Percentiles rank a stretch among this genome's conserved stretches.
phyloP scores from a whole-genome alignment of 1,140 invertebrate species.

The Drosophila kurseongensis region DNA sequence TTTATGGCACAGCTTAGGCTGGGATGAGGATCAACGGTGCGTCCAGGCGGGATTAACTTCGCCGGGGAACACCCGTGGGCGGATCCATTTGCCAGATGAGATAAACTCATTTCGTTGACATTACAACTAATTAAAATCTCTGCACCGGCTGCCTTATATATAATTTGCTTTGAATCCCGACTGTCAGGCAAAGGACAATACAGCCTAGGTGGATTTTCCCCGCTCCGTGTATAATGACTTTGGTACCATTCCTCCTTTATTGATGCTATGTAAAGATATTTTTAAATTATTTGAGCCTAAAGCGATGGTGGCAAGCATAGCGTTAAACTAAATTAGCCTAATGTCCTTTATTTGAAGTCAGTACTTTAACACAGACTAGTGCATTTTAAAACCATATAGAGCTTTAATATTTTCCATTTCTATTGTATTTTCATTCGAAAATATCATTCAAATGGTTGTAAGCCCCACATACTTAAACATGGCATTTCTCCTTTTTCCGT shows the following conservation, averaged over 20 bases:
- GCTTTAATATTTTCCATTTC: too few relatives aligned
- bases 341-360: background rate
- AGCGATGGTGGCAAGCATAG: background rate
- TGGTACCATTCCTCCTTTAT: background rate
- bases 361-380: background rate
- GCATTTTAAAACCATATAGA: too few relatives aligned
- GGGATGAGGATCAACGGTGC: constrained; percentile 20
- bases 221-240: background rate
- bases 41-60: constrained; percentile 26
- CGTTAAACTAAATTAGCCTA: too few relatives aligned
- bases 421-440: background rate
- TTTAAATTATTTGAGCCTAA: background rate
- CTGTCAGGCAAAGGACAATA: constrained; percentile 10
- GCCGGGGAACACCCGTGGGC: background rate
- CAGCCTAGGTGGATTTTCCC: background rate
- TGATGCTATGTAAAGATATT: background rate
- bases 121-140: constrained; percentile 76
- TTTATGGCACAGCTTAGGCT: constrained; percentile 1
- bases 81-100: constrained; percentile 17
- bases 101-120: constrained; percentile 66
- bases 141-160: constrained; percentile 37
- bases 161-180: constrained; percentile 45
- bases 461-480: background rate
- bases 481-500: background rate
- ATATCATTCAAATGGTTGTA: background rate